Conservation (phyloP, 2,113 vertebrate species). For the Bostrychus sinensis region DNA sequence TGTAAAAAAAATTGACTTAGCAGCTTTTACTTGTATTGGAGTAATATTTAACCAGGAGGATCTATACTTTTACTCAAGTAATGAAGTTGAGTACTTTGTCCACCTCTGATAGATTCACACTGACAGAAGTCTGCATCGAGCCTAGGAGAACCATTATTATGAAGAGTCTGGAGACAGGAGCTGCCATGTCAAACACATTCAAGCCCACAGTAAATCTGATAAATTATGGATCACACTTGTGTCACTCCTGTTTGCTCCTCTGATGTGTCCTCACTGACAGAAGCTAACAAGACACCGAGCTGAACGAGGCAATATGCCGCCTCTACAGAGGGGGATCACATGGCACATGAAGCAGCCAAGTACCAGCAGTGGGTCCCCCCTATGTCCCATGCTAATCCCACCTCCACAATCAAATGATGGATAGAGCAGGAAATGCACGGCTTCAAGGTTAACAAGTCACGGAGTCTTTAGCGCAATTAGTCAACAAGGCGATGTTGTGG, state of each 20-base stretch:
- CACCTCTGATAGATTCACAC: too few species aligned
- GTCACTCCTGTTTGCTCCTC: slow-evolving; percentile 34
- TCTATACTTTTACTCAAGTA: too few species aligned
- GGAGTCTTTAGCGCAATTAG: background rate
- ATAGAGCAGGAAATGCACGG: slow-evolving; percentile 6
- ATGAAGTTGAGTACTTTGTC: too few species aligned
- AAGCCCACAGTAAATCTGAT: slow-evolving; percentile 28
- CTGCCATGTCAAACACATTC: slow-evolving; percentile 1
- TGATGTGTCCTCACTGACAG: slow-evolving; percentile 37
- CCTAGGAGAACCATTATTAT: slow-evolving; percentile 21
- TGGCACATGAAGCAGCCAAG: slow-evolving; percentile 55
- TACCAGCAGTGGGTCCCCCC: slow-evolving; percentile 21
- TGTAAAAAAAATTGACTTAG: too few species aligned
- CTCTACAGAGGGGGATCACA: slow-evolving; percentile 39
- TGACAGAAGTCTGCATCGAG: slow-evolving; percentile 38
- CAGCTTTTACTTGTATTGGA: too few species aligned
- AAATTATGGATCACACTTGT: slow-evolving; percentile 45
- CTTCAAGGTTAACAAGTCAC: slow-evolving; percentile 21
- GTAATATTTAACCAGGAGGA: too few species aligned
- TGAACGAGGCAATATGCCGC: slow-evolving; percentile 47
- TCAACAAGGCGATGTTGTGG: background rate
- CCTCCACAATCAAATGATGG: slow-evolving; percentile 18
- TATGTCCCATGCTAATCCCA: slow-evolving; percentile 24
- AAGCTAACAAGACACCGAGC: slow-evolving; percentile 52
- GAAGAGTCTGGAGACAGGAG: slow-evolving; percentile 11